These are phyloP conservation scores for Frankliniella fusca DNA, from an alignment of 2,888 invertebrate genomes.

Conservation along the genomic window DNA sequence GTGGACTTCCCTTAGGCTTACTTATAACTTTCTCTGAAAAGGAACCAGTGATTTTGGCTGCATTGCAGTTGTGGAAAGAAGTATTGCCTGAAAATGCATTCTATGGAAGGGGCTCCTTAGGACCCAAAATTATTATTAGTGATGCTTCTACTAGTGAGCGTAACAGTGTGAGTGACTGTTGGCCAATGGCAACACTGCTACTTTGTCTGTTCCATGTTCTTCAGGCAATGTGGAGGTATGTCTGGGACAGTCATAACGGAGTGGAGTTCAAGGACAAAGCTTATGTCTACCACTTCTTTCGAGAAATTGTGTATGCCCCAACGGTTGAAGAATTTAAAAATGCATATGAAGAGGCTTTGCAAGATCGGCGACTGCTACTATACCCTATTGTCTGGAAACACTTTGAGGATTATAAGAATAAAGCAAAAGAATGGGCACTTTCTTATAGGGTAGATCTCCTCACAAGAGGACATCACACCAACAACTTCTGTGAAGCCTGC, in stretches of 20 bases:
- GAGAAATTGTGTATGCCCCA: background rate
- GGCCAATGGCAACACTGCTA: constrained; percentile 33
- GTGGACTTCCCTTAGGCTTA: constrained; percentile 29
- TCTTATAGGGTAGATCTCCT: constrained; percentile 19
- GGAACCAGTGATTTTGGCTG: background rate
- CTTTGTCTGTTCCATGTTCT: constrained; percentile 37
- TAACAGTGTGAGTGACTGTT: constrained; percentile 33
- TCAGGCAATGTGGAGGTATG: constrained; percentile 36
- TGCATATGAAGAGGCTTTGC: too few species aligned
- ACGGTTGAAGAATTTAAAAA: too few species aligned
- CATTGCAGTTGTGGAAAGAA: constrained; percentile 11
- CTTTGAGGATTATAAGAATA: background rate
- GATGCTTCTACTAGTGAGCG: constrained; percentile 36
- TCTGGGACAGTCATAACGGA: constrained; percentile 31
- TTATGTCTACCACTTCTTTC: constrained; percentile 27
- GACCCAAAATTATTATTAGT: constrained; percentile 35
- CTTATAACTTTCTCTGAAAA: constrained; percentile 25
- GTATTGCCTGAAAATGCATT: constrained; percentile 29
- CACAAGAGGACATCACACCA: constrained; percentile 6
- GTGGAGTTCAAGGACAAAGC: constrained; percentile 29
- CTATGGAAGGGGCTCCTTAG: constrained; percentile 33
- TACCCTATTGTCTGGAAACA: constrained; percentile 5
- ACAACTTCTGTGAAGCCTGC: constrained; percentile 15
- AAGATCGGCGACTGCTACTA: too few species aligned
- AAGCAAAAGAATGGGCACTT: constrained; percentile 18